Conservation (phyloP, 1,140 invertebrate genomes). For the Formica selysi region DNA sequence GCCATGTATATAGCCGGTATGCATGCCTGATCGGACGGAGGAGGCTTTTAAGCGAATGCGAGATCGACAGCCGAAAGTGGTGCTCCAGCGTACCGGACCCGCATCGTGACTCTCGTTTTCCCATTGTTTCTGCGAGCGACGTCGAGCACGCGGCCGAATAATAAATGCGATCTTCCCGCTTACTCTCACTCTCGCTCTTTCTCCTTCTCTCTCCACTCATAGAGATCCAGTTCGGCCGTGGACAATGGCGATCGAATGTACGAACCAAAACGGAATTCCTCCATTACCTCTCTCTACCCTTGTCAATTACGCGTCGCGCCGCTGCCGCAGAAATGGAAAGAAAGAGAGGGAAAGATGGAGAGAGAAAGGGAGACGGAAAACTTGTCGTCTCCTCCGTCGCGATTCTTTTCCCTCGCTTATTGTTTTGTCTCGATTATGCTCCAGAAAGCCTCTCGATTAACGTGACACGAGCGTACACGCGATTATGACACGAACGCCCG, state of each 20-base stretch:
- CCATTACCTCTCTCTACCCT: slow-evolving; percentile 8
- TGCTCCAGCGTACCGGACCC: slow-evolving; percentile 63
- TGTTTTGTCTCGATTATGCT: slow-evolving; percentile 54
- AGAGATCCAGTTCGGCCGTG: slow-evolving; percentile 28
- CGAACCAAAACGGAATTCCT: slow-evolving; percentile 38
- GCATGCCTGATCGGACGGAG: slow-evolving; percentile 46
- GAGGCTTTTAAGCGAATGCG: slow-evolving; percentile 55
- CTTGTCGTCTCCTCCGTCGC: slow-evolving; percentile 22
- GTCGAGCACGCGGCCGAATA: slow-evolving; percentile 75
- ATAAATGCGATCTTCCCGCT: slow-evolving; percentile 70
- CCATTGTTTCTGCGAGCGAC: slow-evolving; percentile 77
- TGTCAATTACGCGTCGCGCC: slow-evolving; percentile 58
- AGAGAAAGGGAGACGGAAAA: slow-evolving; percentile 24
- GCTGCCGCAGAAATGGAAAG: slow-evolving; percentile 17
- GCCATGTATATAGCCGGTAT: slow-evolving; percentile 31
- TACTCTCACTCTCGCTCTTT: slow-evolving; percentile 26
- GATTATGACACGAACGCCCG: slow-evolving; percentile 47
- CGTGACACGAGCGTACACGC: slow-evolving; percentile 19
- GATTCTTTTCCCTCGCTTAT: slow-evolving; percentile 38
- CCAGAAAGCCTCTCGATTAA: slow-evolving; percentile 58
- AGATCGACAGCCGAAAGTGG: slow-evolving; percentile 75
- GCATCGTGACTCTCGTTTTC: slow-evolving; percentile 69
- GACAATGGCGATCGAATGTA: slow-evolving; percentile 59
- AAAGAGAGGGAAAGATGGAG: background rate
- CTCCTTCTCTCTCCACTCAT: slow-evolving; percentile 3